Conservation (phyloP, 2,113 vertebrate species). For the Tachysurus vachellii region DNA sequence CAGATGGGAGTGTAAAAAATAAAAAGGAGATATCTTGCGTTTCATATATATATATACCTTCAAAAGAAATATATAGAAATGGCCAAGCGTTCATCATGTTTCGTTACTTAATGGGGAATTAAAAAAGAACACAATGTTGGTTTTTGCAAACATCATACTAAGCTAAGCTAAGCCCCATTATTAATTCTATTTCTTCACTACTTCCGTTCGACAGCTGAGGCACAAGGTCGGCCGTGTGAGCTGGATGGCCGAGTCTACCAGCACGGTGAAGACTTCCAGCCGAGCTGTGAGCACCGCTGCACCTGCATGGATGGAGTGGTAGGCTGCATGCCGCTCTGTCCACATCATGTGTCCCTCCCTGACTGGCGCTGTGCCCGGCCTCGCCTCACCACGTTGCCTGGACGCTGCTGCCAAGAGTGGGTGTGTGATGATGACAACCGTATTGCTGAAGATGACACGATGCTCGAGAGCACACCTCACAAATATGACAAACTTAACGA, state of each 20-base stretch:
- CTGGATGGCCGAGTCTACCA: constrained; percentile 63
- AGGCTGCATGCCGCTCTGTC: constrained; percentile 66
- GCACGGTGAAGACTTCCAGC: constrained; percentile 65
- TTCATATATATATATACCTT: not conserved
- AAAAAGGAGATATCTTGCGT: not conserved
- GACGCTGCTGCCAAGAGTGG: constrained; percentile 64
- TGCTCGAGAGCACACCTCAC: not conserved
- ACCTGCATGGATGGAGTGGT: constrained; percentile 67
- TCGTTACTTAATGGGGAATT: not conserved
- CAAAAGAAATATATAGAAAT: not conserved
- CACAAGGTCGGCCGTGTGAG: constrained; percentile 63
- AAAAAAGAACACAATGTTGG: not conserved
- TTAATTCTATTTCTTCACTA: not conserved
- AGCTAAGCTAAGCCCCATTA: not conserved
- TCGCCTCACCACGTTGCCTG: constrained; percentile 55
- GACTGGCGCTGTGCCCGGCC: constrained; percentile 55
- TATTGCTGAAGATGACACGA: constrained; percentile 52
- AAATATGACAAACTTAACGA: constrained; percentile 22
- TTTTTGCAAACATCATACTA: no score
- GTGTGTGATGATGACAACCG: constrained; percentile 62
- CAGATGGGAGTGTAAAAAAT: no score
- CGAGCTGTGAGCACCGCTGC: constrained; percentile 65
- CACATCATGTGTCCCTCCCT: constrained; percentile 59
- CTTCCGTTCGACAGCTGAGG: constrained; percentile 52
- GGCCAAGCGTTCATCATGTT: not conserved